Evolutionary conservation across 2,113 vertebrate species (phyloP).

Genomic region (Oriolus oriolus): DNA sequence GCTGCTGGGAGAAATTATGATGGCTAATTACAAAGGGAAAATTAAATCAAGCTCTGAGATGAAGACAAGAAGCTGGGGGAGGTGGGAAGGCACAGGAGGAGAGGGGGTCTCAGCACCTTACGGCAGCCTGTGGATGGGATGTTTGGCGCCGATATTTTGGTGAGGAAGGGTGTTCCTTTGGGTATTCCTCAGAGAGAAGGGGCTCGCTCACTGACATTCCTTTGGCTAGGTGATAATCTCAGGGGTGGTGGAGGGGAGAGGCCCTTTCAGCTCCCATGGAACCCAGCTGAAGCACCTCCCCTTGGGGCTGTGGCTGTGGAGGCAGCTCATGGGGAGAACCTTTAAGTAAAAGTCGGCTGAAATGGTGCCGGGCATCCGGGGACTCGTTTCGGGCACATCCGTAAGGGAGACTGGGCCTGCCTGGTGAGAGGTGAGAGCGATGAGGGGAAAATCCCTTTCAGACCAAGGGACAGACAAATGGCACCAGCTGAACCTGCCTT

Average conservation of each 20-base stretch:
- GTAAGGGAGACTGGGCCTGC: background rate
- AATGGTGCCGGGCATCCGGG: background rate
- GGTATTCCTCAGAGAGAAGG: background rate
- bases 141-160: background rate
- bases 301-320: background rate
- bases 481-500: background rate
- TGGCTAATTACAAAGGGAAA: slow-evolving; percentile 58
- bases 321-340: accelerated
- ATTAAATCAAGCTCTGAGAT: slow-evolving; percentile 39
- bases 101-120: background rate
- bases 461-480: background rate
- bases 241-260: background rate
- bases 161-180: background rate
- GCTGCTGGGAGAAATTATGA: background rate
- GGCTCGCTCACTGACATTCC: accelerated
- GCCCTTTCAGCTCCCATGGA: background rate
- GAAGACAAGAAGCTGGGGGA: background rate
- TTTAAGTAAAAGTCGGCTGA: background rate
- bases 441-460: background rate
- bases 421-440: accelerated
- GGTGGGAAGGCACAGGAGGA: background rate
- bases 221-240: accelerated
- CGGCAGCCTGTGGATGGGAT: background rate
- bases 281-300: background rate
- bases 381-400: accelerated